A percentile compares a stretch with the other conserved stretches of the same genome.
phyloP scores from a whole-genome alignment of 2,888 invertebrate species.

The Mesorhabditis belari region DNA sequence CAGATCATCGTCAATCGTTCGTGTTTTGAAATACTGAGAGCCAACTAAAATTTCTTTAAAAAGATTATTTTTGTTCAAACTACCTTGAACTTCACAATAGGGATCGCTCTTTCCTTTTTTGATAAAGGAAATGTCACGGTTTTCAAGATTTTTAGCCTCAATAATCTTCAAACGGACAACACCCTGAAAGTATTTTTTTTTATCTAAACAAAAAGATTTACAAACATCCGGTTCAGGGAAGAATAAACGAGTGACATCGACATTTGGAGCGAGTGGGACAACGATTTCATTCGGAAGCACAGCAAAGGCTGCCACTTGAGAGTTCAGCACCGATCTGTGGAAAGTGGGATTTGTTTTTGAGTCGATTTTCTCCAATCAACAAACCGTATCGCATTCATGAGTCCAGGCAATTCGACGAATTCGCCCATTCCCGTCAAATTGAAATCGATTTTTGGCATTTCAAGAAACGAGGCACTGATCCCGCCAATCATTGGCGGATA shows the following conservation, averaged over 20 bases:
- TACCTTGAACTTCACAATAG: constrained; percentile 65
- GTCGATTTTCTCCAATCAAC: constrained; percentile 10
- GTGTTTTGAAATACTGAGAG: constrained; percentile 84
- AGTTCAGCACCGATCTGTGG: no score
- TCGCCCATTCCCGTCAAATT: constrained; percentile 91
- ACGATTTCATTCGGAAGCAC: constrained; percentile 92
- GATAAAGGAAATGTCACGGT: constrained; percentile 85
- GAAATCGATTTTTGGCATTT: constrained; percentile 89
- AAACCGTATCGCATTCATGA: constrained; percentile 61
- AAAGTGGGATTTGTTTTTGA: no score
- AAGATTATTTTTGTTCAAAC: no score
- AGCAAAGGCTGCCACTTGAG: constrained; percentile 83
- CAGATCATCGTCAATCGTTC: constrained; percentile 83
- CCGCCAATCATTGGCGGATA: constrained; percentile 89
- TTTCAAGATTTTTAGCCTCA: constrained; percentile 89
- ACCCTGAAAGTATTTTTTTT: constrained; percentile 63
- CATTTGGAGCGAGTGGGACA: constrained; percentile 75
- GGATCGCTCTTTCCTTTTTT: constrained; percentile 97
- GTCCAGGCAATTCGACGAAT: constrained; percentile 88
- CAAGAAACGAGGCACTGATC: constrained; percentile 88
- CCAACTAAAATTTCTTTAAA: constrained; percentile 75
- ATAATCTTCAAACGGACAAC: constrained; percentile 86
- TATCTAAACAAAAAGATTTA: constrained; percentile 1
- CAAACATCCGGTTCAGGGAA: constrained; percentile 85
- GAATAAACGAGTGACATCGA: constrained; percentile 73